Conservation (phyloP, 2,888 invertebrate genomes). For the Caenorhabditis sinica region DNA sequence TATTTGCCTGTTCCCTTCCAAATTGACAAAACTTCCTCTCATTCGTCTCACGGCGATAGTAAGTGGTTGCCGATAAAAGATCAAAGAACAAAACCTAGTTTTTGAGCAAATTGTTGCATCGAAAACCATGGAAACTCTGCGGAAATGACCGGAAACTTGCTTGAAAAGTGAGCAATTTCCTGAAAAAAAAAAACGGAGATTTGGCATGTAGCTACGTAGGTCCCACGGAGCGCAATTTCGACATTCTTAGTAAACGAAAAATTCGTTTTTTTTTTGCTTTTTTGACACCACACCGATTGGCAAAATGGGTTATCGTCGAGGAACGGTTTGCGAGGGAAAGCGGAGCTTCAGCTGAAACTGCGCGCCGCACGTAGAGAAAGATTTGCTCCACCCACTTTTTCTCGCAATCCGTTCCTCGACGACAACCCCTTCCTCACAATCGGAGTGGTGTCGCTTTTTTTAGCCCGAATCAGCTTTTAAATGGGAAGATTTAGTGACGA, state of each 20-base stretch:
- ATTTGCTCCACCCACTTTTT: constrained; percentile 1
- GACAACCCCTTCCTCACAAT: no score
- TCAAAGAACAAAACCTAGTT: constrained; percentile 6
- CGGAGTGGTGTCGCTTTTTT: no score
- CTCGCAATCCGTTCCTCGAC: neutral
- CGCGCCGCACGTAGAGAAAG: no score
- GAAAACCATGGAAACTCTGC: constrained; percentile 6
- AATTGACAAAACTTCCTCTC: neutral
- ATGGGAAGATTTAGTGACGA: no score
- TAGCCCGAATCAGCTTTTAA: neutral
- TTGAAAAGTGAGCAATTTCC: constrained; percentile 43
- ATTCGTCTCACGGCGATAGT: neutral
- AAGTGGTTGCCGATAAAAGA: neutral
- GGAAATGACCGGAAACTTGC: constrained; percentile 37
- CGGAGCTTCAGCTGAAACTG: no score
- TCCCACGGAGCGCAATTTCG: constrained; percentile 35
- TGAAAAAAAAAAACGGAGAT: constrained; percentile 36
- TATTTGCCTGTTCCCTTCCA: neutral
- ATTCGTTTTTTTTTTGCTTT: neutral
- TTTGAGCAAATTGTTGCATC: neutral
- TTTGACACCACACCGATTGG: no score
- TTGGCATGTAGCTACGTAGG: constrained; percentile 51
- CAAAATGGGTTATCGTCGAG: no score
- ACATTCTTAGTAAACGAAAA: constrained; percentile 13
- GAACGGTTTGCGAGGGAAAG: neutral